Evolutionary conservation across 2,113 vertebrate species (phyloP), one percentile per base, ranked within the genome.

Genomic region (Pelvicachromis taeniatus): DNA sequence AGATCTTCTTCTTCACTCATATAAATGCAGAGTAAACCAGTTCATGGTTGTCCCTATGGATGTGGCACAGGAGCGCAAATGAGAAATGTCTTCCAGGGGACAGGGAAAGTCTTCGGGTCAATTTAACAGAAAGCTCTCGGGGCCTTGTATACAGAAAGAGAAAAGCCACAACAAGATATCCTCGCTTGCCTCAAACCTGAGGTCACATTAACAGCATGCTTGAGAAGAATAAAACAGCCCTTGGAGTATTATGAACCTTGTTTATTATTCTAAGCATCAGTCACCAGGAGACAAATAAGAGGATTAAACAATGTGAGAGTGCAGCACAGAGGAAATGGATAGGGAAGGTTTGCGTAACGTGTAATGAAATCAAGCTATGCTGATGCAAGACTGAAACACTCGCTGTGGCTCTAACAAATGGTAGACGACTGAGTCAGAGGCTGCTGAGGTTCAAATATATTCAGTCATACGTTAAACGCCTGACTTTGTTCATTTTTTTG

Each of bases 191-290:
- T 78, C 9, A 5, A 78, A 78, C 61, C 38, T 16, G 23, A 48
- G 81, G 83, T 86, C 77, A 83, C 82, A 70, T 63, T 56, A 84
- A 42, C 79, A 79, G 78, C 83, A 50, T 45, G 85, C 63, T 7
- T 12, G 12, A 84, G 78, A 80, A 29, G 17, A 58, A 26, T 2
- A 9, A 79, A 73, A 73, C 38, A 9, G 54, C 54, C 85, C 77
- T 86, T 1, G 1, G 83, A 82, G 86, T n/a, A 79, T 84, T 77
- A 13, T 26, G 3, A 4, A 9, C n/a, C 55, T 80, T 61, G 33
- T 87, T 78, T 88, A 35, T 70, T 42, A 82, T 42, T 78, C 52
- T 81, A 29, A 63, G 35, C 35, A 82, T 84, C 77, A 55, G 85
- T 16, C 78, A 59, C 11, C 59, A 54, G 33, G 48, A 86, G 42